A percentile compares a stretch with the other conserved stretches of the same genome.
phyloP scores from a whole-genome alignment of 2,888 invertebrate species.

The Parnassius smintheus region DNA sequence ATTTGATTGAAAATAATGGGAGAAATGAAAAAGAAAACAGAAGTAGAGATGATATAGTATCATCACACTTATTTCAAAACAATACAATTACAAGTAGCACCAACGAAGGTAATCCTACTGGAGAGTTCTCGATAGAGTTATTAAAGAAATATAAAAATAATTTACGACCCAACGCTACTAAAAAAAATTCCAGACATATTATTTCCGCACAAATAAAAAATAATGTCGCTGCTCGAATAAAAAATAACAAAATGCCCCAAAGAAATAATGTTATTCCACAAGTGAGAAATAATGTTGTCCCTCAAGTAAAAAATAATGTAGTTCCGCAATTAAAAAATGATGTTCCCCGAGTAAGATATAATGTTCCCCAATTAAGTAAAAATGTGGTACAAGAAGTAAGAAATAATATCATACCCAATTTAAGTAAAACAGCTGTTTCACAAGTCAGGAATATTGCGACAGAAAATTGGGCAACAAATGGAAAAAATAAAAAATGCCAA shows the following conservation, averaged over 20 bases:
- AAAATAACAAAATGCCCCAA: background rate
- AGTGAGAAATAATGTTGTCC: background rate
- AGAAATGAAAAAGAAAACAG: background rate
- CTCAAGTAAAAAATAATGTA: background rate
- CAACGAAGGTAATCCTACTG: constrained; percentile 4
- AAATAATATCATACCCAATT: background rate
- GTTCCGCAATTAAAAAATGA: too few species aligned
- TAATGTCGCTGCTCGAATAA: background rate
- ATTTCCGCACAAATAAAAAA: background rate
- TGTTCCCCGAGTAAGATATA: too few species aligned
- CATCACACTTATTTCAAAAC: constrained; percentile 16
- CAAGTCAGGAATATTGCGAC: background rate
- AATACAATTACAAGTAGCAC: constrained; percentile 14
- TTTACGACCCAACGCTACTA: background rate
- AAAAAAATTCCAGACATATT: constrained; percentile 7
- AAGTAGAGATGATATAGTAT: background rate
- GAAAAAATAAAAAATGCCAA: background rate
- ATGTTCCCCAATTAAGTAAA: background rate
- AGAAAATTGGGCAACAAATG: background rate
- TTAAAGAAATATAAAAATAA: constrained; percentile 17
- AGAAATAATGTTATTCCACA: too few species aligned
- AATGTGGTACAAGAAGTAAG: background rate
- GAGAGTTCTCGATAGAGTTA: constrained; percentile 17
- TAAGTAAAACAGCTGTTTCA: background rate
- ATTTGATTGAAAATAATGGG: constrained; percentile 8